A percentile compares a stretch with the other conserved stretches of the same genome.
Evolutionary conservation across 2,113 vertebrate species (phyloP).

Genomic region (Noturus placidus): DNA sequence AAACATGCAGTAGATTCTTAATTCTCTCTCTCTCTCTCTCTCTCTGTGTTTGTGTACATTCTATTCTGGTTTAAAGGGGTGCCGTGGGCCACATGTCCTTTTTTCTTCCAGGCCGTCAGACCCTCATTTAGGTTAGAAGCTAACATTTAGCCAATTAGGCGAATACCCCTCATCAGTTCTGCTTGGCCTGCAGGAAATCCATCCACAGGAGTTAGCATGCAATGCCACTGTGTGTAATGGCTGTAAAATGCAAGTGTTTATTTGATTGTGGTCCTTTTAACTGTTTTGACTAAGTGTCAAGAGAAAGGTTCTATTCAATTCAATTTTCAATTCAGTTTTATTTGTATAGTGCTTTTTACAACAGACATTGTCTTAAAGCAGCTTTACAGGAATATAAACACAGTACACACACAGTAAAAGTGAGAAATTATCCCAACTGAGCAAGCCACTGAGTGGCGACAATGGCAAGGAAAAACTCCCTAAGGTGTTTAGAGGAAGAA

Average conservation of each 20-base stretch:
- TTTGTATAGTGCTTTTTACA: too few relatives aligned
- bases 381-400: too few relatives aligned
- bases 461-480: too few relatives aligned
- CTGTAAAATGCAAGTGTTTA: not conserved
- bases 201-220: not conserved
- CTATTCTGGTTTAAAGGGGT: slow-evolving; percentile 24
- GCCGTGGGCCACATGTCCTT: slow-evolving; percentile 51
- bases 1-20: not conserved
- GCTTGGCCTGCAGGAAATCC: slow-evolving; percentile 56
- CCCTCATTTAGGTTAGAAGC: slow-evolving; percentile 67
- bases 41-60: slow-evolving; percentile 48
- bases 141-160: slow-evolving; percentile 79
- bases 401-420: too few relatives aligned
- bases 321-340: too few relatives aligned
- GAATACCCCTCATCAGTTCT: slow-evolving; percentile 72
- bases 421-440: too few relatives aligned
- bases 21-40: not conserved
- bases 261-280: not conserved
- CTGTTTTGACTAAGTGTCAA: not conserved
- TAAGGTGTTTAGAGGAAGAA: too few relatives aligned
- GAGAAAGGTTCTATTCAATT: not conserved
- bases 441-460: too few relatives aligned
- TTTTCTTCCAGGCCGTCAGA: slow-evolving; percentile 57
- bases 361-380: too few relatives aligned
- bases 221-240: slow-evolving; percentile 10